Conservation (phyloP, 2,797 vertebrate species). For the Menidia menidia region DNA sequence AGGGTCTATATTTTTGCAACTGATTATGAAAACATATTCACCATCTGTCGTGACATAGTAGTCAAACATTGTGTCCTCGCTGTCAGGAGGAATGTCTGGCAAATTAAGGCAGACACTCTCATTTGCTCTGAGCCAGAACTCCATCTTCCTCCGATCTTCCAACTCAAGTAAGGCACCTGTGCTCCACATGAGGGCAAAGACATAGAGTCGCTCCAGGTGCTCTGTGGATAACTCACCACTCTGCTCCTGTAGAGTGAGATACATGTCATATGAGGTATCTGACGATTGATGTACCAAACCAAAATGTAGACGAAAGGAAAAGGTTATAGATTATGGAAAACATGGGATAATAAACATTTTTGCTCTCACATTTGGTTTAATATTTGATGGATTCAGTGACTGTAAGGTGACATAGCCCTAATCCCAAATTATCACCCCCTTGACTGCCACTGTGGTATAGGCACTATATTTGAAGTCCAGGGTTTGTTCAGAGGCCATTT, state of each 20-base stretch:
- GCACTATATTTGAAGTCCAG: too few relatives aligned
- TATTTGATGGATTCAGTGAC: too few relatives aligned
- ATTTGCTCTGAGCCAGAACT: slow-evolving; percentile 87
- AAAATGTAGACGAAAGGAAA: too few relatives aligned
- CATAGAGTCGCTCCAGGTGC: slow-evolving; percentile 89
- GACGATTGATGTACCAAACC: too few relatives aligned
- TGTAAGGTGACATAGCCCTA: too few relatives aligned
- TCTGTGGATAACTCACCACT: slow-evolving; percentile 82
- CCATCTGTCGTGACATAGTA: slow-evolving; percentile 89
- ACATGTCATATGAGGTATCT: neutral
- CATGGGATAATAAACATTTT: too few relatives aligned
- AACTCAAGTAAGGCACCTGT: slow-evolving; percentile 90
- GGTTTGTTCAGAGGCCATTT: too few relatives aligned
- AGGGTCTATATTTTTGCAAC: slow-evolving; percentile 9
- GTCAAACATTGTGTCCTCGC: slow-evolving; percentile 91
- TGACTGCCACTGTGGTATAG: too few relatives aligned
- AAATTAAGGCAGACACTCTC: slow-evolving; percentile 82
- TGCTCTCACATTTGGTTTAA: too few relatives aligned
- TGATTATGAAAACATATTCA: slow-evolving; percentile 65
- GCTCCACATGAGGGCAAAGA: slow-evolving; percentile 97
- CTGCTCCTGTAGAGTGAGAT: slow-evolving; percentile 84
- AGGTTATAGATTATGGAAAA: too few relatives aligned
- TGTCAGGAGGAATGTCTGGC: slow-evolving; percentile 79
- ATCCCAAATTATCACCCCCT: too few relatives aligned
- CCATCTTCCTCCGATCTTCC: slow-evolving; percentile 88